Evolutionary conservation across 1,140 invertebrate species (phyloP), one percentile per base, ranked within the genome.

Genomic region (Charaxes varanes): DNA sequence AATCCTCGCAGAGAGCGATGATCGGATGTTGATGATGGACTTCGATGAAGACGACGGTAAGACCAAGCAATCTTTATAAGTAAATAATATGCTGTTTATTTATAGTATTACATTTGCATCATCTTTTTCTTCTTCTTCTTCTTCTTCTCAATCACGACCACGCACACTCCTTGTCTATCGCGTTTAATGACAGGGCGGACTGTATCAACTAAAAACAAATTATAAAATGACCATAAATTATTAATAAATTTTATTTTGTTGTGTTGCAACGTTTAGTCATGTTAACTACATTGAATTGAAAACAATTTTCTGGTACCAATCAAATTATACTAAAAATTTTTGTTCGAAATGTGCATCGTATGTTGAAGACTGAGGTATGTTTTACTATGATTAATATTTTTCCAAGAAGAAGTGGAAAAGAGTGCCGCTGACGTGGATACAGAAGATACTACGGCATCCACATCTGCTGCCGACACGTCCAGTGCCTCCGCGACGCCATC

Each of bases 1-100:
- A 55, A 69, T 82, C 14, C 57, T 82, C 7, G 41, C 56, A 6
- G 78, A 80, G 22, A 78, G 73, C 14, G 74, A 80, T 14, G 76
- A 80, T 26, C 54, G 76, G 2, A 77, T 83, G 73, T 43, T 83
- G 7, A 78, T 83, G 73, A 80, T 79, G 76, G 79, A 83, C 35
- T 77, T 65, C 27, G 76, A 80, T 26, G 79, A 83, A 48, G 79
- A 83, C 21, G 70, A 79, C 11, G 79, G 79, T 83, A 59, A 59
- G 59, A 35, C 11, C n/a, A n/a, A n/a, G n/a, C 1, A 30, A 12
- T 7, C n/a, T 6, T 17, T 26, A 6, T 13, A 3, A 13, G 11
- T 5, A 27, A 3, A 27, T 13, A 27, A 7, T 27, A 0, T 5
- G 10, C 14, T 2, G 4, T 13, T 12, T 11, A 12, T 13, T 12